Evolutionary conservation across 2,888 invertebrate species (phyloP).

Genomic region (Lysandra bellargus): DNA sequence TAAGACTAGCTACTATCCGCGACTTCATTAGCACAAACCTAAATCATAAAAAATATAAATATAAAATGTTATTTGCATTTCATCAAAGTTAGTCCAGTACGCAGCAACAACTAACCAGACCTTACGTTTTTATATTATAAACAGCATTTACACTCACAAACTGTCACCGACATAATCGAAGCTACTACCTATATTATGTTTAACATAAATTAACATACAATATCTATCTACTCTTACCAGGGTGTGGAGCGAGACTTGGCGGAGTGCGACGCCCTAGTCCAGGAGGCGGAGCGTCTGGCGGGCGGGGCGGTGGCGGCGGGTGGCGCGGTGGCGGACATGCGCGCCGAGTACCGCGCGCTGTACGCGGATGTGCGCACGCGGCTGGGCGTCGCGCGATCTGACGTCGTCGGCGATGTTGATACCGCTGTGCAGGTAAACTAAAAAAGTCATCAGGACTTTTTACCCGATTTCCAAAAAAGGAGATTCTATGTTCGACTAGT

Average conservation of each 20-base stretch:
- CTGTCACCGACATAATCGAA: too few relatives aligned
- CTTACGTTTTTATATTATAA: too few relatives aligned
- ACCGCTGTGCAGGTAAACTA: conserved; percentile 64
- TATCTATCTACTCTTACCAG: conserved; percentile 43
- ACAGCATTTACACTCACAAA: too few relatives aligned
- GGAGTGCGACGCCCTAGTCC: conserved; percentile 63
- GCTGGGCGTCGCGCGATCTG: conserved; percentile 61
- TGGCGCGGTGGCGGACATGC: conserved; percentile 58
- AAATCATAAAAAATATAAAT: too few relatives aligned
- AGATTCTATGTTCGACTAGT: too few relatives aligned
- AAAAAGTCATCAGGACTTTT: not conserved
- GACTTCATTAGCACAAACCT: not conserved
- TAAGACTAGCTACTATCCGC: not conserved
- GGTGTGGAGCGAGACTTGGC: conserved; percentile 62
- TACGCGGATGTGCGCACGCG: conserved; percentile 61
- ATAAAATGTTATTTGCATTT: too few relatives aligned
- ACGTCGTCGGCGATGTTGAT: conserved; percentile 65
- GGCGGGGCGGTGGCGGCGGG: conserved; percentile 49
- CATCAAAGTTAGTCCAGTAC: too few relatives aligned
- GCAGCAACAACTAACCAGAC: too few relatives aligned
- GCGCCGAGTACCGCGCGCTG: conserved; percentile 66
- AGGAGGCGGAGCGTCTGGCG: conserved; percentile 61
- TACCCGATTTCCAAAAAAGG: too few relatives aligned
- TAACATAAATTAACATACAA: too few relatives aligned
- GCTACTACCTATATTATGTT: too few relatives aligned